These are phyloP conservation scores for Cerastoderma edule DNA, from an alignment of 2,888 invertebrate species.

Conservation along the genomic window DNA sequence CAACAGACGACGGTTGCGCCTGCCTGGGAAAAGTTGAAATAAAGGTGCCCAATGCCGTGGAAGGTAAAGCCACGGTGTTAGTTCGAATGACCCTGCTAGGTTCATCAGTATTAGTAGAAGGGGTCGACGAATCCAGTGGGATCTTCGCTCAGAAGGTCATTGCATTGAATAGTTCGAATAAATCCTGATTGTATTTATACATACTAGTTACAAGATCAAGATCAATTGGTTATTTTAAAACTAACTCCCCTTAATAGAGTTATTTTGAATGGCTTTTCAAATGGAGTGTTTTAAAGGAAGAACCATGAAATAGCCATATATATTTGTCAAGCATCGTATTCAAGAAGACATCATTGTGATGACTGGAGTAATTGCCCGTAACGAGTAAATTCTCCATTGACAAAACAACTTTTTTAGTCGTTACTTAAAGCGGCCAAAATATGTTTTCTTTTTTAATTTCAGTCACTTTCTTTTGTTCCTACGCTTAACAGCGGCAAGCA, in stretches of 20 bases:
- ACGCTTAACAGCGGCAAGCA: no score
- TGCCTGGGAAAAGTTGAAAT: slow-evolving; percentile 52
- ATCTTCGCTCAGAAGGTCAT: slow-evolving; percentile 25
- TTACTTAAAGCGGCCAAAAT: no score
- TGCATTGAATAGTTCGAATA: not conserved
- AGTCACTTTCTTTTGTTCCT: no score
- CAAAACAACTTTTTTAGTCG: no score
- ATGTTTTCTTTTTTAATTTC: no score
- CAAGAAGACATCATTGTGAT: no score
- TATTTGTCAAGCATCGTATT: no score
- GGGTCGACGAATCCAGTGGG: slow-evolving; percentile 34
- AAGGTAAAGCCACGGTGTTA: slow-evolving; percentile 27
- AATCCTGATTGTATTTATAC: not conserved
- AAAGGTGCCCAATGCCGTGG: slow-evolving; percentile 30
- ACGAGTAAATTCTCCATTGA: slow-evolving; percentile 8
- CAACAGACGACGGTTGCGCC: slow-evolving; percentile 46
- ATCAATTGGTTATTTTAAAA: no score
- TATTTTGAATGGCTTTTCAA: not conserved
- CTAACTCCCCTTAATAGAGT: not conserved
- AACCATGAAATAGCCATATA: no score
- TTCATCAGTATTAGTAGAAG: slow-evolving; percentile 44
- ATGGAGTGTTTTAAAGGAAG: no score
- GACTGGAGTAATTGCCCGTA: slow-evolving; percentile 5
- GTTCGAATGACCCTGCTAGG: slow-evolving; percentile 45
- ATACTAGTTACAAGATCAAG: no score